A percentile compares a stretch with the other conserved stretches of the same genome.
phyloP scores from a whole-genome alignment of 1,140 invertebrate species.

The Procambarus clarkii region DNA sequence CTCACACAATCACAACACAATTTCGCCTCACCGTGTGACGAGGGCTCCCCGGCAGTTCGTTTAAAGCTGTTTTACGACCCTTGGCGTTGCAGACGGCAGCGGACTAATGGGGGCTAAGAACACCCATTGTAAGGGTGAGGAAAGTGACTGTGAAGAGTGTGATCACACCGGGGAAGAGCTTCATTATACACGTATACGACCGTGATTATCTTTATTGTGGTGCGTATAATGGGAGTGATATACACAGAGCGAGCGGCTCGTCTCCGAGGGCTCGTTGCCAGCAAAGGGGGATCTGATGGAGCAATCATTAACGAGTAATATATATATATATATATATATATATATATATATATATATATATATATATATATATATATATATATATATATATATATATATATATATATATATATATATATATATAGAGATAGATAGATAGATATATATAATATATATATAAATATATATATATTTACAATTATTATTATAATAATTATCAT shows the following conservation, averaged over 20 bases:
- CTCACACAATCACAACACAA: too few species aligned
- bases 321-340: conserved; percentile 27
- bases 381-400: conserved; percentile 34
- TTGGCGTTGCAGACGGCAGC: background rate
- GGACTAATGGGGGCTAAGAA: background rate
- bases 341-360: conserved; percentile 43
- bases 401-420: conserved; percentile 20
- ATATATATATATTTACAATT: conserved; percentile 30
- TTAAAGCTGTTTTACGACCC: background rate
- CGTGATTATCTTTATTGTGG: background rate
- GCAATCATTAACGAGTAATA: background rate
- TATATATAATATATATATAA: background rate
- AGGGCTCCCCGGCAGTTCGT: background rate
- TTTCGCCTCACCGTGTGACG: too few species aligned
- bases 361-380: conserved; percentile 43
- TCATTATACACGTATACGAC: background rate
- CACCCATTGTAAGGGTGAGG: background rate
- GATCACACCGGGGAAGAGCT: background rate
- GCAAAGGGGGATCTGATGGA: background rate
- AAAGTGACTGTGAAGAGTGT: background rate
- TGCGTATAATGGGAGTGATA: background rate
- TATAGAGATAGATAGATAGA: too few species aligned
- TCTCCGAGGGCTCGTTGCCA: background rate
- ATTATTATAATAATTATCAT: too few species aligned
- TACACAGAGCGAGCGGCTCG: background rate